Conservation (phyloP, 2,797 vertebrate genomes). For the Brotula barbata region DNA sequence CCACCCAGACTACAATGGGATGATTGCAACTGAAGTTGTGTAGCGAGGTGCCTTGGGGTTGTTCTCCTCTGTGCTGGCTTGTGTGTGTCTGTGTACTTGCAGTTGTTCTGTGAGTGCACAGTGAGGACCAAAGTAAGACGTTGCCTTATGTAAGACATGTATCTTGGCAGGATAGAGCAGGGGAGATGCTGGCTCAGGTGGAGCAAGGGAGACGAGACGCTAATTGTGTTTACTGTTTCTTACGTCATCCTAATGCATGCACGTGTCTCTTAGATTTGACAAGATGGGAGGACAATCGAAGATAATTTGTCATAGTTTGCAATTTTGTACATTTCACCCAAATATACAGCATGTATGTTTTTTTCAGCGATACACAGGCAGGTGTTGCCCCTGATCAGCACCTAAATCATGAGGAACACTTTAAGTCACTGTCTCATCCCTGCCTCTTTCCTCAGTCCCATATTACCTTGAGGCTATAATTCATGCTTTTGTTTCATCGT, state of each 20-base stretch:
- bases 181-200: conserved; percentile 72
- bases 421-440: no score
- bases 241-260: conserved; percentile 38
- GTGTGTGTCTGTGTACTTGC: conserved; percentile 1
- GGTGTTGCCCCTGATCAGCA: no score
- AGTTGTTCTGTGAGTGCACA: neutral
- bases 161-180: conserved; percentile 59
- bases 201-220: conserved; percentile 48
- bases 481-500: no score
- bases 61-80: conserved; percentile 1
- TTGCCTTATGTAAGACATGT: conserved; percentile 60
- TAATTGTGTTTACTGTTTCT: conserved; percentile 66
- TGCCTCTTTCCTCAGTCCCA: no score
- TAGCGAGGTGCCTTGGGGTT: conserved; percentile 39
- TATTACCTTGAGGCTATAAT: no score
- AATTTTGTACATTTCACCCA: conserved; percentile 25
- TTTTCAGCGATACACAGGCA: no score
- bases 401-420: no score
- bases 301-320: conserved; percentile 3
- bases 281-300: conserved; percentile 43
- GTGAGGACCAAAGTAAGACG: conserved; percentile 56
- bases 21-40: conserved; percentile 38
- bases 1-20: conserved; percentile 30
- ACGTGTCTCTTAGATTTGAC: conserved; percentile 31
- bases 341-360: neutral